Conservation (phyloP, 2,113 vertebrate genomes). For the Cyphomyrus plagiostoma region DNA sequence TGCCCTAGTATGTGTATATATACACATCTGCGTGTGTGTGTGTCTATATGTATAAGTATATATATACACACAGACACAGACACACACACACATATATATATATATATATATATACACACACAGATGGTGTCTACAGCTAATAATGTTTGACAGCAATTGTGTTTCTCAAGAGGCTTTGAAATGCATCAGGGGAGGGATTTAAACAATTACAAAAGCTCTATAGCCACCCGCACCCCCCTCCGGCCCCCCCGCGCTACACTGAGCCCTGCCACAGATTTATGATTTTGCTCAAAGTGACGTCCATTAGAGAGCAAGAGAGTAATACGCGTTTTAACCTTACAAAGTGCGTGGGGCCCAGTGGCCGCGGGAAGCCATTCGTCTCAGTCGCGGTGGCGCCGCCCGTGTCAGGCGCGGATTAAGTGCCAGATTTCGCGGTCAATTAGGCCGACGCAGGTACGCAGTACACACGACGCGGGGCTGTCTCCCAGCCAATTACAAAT, state of each 20-base stretch:
- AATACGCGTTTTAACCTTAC: constrained; percentile 49
- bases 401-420: constrained; percentile 47
- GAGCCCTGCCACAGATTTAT: constrained; percentile 42
- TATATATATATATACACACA: not conserved
- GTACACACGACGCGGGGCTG: constrained; percentile 48
- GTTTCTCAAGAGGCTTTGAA: constrained; percentile 47
- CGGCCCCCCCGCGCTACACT: not conserved
- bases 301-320: constrained; percentile 42
- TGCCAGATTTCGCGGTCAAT: constrained; percentile 67
- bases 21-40: not conserved
- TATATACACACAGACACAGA: too few species aligned
- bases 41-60: not conserved
- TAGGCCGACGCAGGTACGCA: constrained; percentile 67
- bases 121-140: constrained; percentile 5
- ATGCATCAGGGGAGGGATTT: constrained; percentile 50
- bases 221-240: constrained; percentile 22
- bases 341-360: constrained; percentile 46
- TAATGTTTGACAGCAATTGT: constrained; percentile 50
- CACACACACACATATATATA: not conserved
- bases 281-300: constrained; percentile 46
- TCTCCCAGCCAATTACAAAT: constrained; percentile 63
- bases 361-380: constrained; percentile 58
- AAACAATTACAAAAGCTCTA: constrained; percentile 50
- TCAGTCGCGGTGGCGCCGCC: constrained; percentile 50
- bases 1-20: not conserved